Evolutionary conservation across 2,888 invertebrate genomes (phyloP), one percentile per base, ranked within the genome.

Genomic region (Lepidocyrtinus sp.): DNA sequence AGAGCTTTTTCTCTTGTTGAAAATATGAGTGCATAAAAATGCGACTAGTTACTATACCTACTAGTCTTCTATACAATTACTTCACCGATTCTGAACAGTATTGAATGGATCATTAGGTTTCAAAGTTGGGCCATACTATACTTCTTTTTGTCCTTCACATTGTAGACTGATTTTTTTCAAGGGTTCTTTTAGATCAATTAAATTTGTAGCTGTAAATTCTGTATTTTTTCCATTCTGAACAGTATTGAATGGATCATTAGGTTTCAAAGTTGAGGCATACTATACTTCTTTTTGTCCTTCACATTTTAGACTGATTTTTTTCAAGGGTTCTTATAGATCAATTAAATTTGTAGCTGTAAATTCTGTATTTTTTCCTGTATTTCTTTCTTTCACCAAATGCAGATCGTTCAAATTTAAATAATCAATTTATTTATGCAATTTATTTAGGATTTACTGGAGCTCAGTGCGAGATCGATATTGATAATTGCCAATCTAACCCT

Each of bases 401-500:
- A n/a, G 26, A 27, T 36, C n/a, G n/a, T n/a, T n/a, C n/a, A n/a
- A n/a, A n/a, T n/a, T n/a, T n/a, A n/a, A 21, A 62, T 62, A 62
- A 62, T 3, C 55, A 55, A 55, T 77, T 12, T 69, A n/a, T n/a
- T n/a, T n/a, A n/a, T 65, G 50, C n/a, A 75, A 71, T 75, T 82
- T 84, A 81, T 75, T 87, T 89, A 94, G 95, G 95, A 85, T 96
- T 95, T 87, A 95, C 95, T 2, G 96, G 96, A 1, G 95, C 94
- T 0, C 96, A 96, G 87, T 96, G 96, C 89, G 95, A 85, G 67
- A 78, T 69, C 22, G 67, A 82, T 36, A 74, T 80, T 50, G 95
- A 97, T 89, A 96, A 97, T 88, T 97, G 97, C 89, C 93, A 93
- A 24, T 92, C 75, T n/a, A 93, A 93, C 88, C 96, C 97, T 0